These are phyloP conservation scores for Pelecanus crispus DNA, from an alignment of 2,113 vertebrate genomes.

Conservation along the genomic window DNA sequence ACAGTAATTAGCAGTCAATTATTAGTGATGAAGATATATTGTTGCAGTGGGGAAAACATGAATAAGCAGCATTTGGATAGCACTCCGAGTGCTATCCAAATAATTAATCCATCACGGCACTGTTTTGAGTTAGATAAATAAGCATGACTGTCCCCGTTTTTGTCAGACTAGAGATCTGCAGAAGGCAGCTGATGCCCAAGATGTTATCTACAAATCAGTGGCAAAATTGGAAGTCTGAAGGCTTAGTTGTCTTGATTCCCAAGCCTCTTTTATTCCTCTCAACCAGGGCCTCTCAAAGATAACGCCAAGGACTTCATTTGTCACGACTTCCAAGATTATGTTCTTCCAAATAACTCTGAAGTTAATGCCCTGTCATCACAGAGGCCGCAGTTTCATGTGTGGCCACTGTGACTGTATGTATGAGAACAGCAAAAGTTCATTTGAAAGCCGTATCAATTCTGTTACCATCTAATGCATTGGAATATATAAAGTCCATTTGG, in stretches of 20 bases:
- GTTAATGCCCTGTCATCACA: background rate
- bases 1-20: conserved; percentile 53
- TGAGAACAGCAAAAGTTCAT: background rate
- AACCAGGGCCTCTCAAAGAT: background rate
- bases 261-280: background rate
- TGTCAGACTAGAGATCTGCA: background rate
- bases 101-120: conserved; percentile 19
- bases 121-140: conserved; percentile 14
- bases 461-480: background rate
- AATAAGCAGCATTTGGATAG: conserved; percentile 42
- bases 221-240: background rate
- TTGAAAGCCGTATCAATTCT: background rate
- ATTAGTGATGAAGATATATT: conserved; percentile 42
- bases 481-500: background rate
- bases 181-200: conserved; percentile 35
- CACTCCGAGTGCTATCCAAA: background rate
- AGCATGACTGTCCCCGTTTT: background rate
- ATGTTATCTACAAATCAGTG: background rate
- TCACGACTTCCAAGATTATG: background rate
- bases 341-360: background rate
- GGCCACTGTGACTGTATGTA: background rate
- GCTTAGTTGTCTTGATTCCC: background rate
- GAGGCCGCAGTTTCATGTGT: background rate
- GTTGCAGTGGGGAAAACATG: conserved; percentile 35
- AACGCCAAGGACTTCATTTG: background rate